Conservation (phyloP, 2,888 invertebrate genomes). For the Cantharis lateralis region DNA sequence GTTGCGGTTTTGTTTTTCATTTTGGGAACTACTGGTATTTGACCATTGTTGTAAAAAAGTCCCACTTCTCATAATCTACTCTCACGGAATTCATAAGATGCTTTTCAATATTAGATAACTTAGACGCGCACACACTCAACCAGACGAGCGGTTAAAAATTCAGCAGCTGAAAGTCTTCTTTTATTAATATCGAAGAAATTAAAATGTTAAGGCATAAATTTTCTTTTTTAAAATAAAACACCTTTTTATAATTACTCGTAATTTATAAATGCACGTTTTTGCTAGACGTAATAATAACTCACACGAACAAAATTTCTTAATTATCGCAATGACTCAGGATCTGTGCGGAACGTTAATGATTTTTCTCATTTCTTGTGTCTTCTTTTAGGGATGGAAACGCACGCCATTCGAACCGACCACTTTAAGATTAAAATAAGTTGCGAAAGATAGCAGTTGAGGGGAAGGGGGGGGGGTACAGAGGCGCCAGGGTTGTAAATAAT, state of each 20-base stretch:
- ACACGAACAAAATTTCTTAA: slow-evolving; percentile 14
- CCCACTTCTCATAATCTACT: slow-evolving; percentile 48
- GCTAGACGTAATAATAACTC: not conserved
- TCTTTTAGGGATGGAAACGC: not conserved
- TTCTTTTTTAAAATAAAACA: not conserved
- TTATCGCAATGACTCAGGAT: slow-evolving; percentile 20
- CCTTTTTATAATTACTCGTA: not conserved
- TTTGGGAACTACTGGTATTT: slow-evolving; percentile 37
- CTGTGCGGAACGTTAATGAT: slow-evolving; percentile 14
- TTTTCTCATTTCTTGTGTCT: slow-evolving; percentile 12
- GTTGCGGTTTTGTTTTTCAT: not conserved
- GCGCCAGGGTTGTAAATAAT: not conserved
- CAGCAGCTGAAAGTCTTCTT: not conserved
- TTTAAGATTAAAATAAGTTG: not conserved
- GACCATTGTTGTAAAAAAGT: slow-evolving; percentile 41
- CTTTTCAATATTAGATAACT: slow-evolving; percentile 49
- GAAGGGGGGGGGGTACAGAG: not conserved
- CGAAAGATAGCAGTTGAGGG: not conserved
- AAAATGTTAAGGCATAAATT: not conserved
- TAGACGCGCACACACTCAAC: not conserved
- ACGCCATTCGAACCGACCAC: not conserved
- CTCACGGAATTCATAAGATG: slow-evolving; percentile 47
- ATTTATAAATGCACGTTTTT: slow-evolving; percentile 1
- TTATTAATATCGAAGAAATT: slow-evolving; percentile 1
- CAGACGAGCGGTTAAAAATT: not conserved